phyloP scores from a whole-genome alignment of 1,140 invertebrate genomes.

The Drosophila cardini region DNA sequence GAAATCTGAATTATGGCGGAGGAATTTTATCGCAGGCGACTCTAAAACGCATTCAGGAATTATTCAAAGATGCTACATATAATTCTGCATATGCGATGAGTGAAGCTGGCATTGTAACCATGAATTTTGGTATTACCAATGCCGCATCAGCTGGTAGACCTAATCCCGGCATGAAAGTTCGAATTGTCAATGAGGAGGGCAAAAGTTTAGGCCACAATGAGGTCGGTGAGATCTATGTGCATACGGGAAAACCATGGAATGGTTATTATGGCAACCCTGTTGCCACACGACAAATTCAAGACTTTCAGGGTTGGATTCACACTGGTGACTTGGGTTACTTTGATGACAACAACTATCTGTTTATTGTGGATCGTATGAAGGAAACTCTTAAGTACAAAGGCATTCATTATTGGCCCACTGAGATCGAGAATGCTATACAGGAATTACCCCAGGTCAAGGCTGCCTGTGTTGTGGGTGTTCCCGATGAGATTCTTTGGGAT shows the following conservation, averaged over 20 bases:
- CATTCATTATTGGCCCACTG: slow-evolving; percentile 30
- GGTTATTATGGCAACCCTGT: slow-evolving; percentile 85
- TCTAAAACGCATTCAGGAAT: slow-evolving; percentile 5
- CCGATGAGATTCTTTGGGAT: slow-evolving; percentile 18
- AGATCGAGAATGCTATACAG: slow-evolving; percentile 33
- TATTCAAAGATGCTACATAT: slow-evolving; percentile 21
- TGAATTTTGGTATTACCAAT: slow-evolving; percentile 25
- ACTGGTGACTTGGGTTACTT: slow-evolving; percentile 37
- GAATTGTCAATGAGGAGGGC: slow-evolving; percentile 68
- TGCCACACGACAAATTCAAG: slow-evolving; percentile 86
- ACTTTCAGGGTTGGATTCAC: slow-evolving; percentile 84
- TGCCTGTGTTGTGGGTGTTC: slow-evolving; percentile 28
- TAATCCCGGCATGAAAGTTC: slow-evolving; percentile 28
- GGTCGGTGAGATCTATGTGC: slow-evolving; percentile 80
- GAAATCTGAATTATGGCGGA: slow-evolving; percentile 20
- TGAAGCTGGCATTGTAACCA: slow-evolving; percentile 27
- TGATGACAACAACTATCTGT: slow-evolving; percentile 16
- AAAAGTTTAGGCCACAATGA: slow-evolving; percentile 61
- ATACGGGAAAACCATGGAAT: slow-evolving; percentile 57
- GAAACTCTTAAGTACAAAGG: slow-evolving; percentile 31
- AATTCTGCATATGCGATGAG: slow-evolving; percentile 30
- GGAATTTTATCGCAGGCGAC: slow-evolving; percentile 9
- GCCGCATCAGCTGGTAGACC: slow-evolving; percentile 30
- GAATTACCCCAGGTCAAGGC: slow-evolving; percentile 29
- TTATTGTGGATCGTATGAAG: slow-evolving; percentile 35